Evolutionary conservation across 2,888 invertebrate species (phyloP), one percentile per base, ranked within the genome.

Genomic region (Selenia dentaria): DNA sequence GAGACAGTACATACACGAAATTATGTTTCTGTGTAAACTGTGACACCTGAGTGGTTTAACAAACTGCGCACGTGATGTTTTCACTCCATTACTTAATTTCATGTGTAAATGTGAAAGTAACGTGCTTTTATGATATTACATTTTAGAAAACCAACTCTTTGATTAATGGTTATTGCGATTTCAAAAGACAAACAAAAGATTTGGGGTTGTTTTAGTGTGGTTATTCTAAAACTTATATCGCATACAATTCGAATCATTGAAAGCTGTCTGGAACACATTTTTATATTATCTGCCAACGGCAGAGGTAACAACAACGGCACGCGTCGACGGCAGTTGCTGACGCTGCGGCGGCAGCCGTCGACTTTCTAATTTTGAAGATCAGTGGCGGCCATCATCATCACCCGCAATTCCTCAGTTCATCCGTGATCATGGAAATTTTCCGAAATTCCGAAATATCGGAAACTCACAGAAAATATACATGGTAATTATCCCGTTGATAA

Each of bases 1-100:
- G 59, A 59, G 57, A 58, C 60, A 59, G 59, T 62, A 54, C 29
- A 39, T 25, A 36, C 28, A 37, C 38, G 47, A 57, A 63, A 66
- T 56, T 56, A 59, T 46, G 56, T 53, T 52, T 51, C 37, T 43
- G 33, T 48, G 36, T 49, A 53, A 49, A 45, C 53, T 49, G 44
- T 51, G 53, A 49, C 55, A 58, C 51, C 36, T 44, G 48, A 33
- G 36, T 43, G 16, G 39, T 45, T 49, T 39, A 47, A 47, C 33
- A 36, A 46, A 37, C 45, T 34, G 34, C 37, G 24, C 26, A 29
- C 10, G 39, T 26, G 20, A 45, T 39, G 25, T 46, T 43, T 49
- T 55, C 40, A 43, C 50, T 50, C 37, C 38, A 38, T 46, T 51
- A 38, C 22, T 12, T 33, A 42, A 40, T 40, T 44, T 37, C 28